These are phyloP conservation scores for Lepeophtheirus nordmannii DNA, from an alignment of 2,888 invertebrate genomes.

Conservation along the genomic window DNA sequence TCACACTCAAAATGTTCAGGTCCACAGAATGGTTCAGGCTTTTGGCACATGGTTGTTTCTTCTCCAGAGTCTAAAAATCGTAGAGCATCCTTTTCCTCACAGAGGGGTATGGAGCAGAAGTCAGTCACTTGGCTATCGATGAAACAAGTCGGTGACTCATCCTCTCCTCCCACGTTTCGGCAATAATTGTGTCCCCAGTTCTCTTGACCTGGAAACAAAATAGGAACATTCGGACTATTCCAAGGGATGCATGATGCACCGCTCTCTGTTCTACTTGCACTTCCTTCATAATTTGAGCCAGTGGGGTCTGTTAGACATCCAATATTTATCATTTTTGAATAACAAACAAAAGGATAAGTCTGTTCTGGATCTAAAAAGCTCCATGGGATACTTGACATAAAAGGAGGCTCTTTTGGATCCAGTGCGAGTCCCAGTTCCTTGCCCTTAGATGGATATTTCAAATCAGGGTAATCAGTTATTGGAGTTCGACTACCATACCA, in stretches of 20 bases:
- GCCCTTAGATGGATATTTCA: not conserved
- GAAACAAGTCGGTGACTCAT: conserved; percentile 26
- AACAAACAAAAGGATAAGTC: conserved; percentile 15
- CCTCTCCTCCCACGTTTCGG: conserved; percentile 27
- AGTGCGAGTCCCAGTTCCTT: not conserved
- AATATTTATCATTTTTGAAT: conserved; percentile 4
- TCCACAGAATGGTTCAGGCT: not conserved
- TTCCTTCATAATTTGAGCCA: conserved; percentile 16
- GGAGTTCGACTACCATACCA: not conserved
- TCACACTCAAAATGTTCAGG: conserved; percentile 16
- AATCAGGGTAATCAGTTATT: not conserved
- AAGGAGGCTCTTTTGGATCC: conserved; percentile 5
- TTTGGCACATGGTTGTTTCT: not conserved
- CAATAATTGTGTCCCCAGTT: conserved; percentile 27
- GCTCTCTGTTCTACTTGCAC: conserved; percentile 6
- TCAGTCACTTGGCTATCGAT: conserved; percentile 25
- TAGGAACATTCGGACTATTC: conserved; percentile 15
- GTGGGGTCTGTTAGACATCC: conserved; percentile 13
- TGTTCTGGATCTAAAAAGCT: not conserved
- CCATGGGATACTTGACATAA: not conserved
- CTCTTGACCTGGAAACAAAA: conserved; percentile 9
- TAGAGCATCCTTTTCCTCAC: conserved; percentile 16
- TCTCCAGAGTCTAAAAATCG: not conserved
- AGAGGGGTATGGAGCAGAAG: conserved; percentile 26
- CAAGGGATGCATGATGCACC: conserved; percentile 16